These are phyloP conservation scores for Chloebia gouldiae DNA, from an alignment of 2,113 vertebrate species.

Conservation along the genomic window DNA sequence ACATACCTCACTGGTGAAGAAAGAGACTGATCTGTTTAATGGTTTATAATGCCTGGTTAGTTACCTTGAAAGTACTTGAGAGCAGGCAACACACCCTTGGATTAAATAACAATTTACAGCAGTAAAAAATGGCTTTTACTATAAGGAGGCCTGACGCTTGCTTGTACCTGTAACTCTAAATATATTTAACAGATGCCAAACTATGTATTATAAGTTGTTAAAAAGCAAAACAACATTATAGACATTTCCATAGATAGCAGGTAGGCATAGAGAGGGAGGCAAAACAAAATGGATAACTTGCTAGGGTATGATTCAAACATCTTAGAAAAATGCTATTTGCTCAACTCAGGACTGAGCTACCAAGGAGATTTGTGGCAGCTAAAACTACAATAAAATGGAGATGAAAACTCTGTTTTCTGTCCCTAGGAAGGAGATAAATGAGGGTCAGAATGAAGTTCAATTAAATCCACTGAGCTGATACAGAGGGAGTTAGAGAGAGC, in stretches of 20 bases:
- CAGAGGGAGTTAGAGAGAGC: not conserved
- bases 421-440: not conserved
- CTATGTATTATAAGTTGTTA: not conserved
- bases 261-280: not conserved
- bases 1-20: not conserved
- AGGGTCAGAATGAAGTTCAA: slow-evolving; percentile 19
- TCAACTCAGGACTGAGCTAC: not conserved
- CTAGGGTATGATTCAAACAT: not conserved
- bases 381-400: slow-evolving; percentile 12
- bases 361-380: not conserved
- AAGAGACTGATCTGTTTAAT: not conserved
- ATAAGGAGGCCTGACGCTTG: not conserved
- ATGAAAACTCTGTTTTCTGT: not conserved
- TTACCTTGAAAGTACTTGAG: not conserved
- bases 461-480: not conserved
- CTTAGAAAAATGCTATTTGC: not conserved
- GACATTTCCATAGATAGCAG: not conserved
- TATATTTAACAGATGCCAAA: not conserved
- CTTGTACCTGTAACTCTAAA: not conserved
- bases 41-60: not conserved
- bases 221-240: not conserved
- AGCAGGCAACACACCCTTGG: not conserved
- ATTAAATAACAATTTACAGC: not conserved
- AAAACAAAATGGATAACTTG: slow-evolving; percentile 55
- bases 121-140: not conserved